A percentile compares a stretch with the other conserved stretches of the same genome.
These are phyloP conservation scores for Galagoides demidoff DNA, from an alignment of 2,797 vertebrate species.

Conservation along the genomic window DNA sequence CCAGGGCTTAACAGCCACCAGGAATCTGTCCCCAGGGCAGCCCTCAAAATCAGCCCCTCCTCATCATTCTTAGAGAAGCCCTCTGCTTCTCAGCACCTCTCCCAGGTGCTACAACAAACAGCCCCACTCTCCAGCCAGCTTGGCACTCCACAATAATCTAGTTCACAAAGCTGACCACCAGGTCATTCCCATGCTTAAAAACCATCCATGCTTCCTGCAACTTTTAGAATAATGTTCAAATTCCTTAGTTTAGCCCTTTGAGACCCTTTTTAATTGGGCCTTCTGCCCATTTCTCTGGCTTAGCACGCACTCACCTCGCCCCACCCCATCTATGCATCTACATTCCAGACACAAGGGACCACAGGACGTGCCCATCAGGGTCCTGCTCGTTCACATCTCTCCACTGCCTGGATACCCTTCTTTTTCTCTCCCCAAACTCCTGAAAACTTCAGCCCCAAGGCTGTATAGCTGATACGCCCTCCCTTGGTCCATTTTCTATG, in stretches of 20 bases:
- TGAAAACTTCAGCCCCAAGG: background rate
- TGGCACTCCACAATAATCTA: background rate
- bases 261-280: background rate
- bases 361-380: background rate
- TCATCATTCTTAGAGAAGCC: background rate
- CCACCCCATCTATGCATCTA: background rate
- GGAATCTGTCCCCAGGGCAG: background rate
- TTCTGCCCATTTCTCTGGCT: background rate
- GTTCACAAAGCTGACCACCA: background rate
- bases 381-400: background rate
- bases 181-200: background rate
- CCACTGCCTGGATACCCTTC: background rate
- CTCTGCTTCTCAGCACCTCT: background rate
- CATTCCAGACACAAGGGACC: background rate
- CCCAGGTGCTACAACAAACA: background rate
- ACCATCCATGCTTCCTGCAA: background rate
- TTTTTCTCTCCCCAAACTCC: background rate
- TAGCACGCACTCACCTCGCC: background rate
- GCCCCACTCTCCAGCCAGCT: accelerated
- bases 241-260: background rate
- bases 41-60: background rate
- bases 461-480: background rate
- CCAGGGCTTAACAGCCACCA: background rate
- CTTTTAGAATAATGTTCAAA: background rate
- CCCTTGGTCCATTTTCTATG: background rate